phyloP scores from a whole-genome alignment of 2,888 invertebrate species.

The Apamea monoglypha region DNA sequence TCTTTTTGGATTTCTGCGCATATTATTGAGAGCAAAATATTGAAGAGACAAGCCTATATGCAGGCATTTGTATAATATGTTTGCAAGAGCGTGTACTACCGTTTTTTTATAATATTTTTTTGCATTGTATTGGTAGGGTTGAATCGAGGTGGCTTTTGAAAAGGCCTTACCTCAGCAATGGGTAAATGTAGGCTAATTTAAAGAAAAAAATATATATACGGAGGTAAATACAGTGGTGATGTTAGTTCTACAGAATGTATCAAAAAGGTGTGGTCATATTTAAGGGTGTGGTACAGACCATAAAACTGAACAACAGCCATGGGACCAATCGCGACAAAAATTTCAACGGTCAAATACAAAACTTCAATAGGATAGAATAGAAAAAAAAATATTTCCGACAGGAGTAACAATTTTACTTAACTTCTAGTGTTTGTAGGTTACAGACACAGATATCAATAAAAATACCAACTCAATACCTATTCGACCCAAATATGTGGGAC shows the following conservation, averaged over 20 bases:
- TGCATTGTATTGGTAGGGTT: not conserved
- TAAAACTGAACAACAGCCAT: too few relatives aligned
- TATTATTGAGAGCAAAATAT: constrained; percentile 14
- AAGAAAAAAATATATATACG: not conserved
- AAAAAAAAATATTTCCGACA: too few relatives aligned
- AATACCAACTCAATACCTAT: too few relatives aligned
- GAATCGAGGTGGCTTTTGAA: not conserved
- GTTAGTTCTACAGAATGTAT: too few relatives aligned
- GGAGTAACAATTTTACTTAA: too few relatives aligned
- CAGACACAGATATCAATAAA: too few relatives aligned
- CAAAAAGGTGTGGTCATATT: too few relatives aligned
- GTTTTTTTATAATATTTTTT: constrained; percentile 1
- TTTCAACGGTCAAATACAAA: not conserved
- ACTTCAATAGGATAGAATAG: not conserved
- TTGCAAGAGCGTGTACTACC: not conserved
- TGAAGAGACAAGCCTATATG: not conserved
- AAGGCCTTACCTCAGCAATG: not conserved
- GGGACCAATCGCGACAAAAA: not conserved
- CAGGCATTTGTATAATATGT: constrained; percentile 21
- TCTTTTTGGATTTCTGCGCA: constrained; percentile 18
- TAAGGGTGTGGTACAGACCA: too few relatives aligned
- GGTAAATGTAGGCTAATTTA: not conserved
- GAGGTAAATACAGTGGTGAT: not conserved
- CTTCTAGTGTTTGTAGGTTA: too few relatives aligned
- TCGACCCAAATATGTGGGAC: not conserved